phyloP scores from a whole-genome alignment of 2,113 vertebrate genomes.

The Protomyctophum bolini region DNA sequence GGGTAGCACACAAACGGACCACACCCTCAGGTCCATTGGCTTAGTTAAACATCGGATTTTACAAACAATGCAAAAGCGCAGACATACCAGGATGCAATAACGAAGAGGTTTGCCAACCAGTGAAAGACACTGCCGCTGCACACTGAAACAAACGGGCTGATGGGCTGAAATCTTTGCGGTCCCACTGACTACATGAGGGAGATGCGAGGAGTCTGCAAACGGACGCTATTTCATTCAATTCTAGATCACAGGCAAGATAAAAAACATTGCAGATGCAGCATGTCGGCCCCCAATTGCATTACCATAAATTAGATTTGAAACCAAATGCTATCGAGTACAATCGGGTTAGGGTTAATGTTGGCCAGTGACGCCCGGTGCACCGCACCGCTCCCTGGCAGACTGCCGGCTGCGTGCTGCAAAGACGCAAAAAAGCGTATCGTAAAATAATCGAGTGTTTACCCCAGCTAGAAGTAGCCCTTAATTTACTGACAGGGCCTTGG shows the following conservation, averaged over 20 bases:
- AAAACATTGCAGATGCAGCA: conserved; percentile 19
- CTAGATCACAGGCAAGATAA: conserved; percentile 11
- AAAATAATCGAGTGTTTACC: conserved; percentile 40
- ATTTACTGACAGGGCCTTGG: conserved; percentile 25
- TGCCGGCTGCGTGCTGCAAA: neutral
- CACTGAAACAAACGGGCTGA: neutral
- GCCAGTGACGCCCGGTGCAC: conserved; percentile 5
- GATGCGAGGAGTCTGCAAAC: neutral
- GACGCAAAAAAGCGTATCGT: conserved; percentile 9
- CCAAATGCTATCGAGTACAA: conserved; percentile 22
- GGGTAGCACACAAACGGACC: neutral
- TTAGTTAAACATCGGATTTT: conserved; percentile 20
- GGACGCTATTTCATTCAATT: neutral
- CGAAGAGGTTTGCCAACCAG: neutral
- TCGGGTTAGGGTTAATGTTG: conserved; percentile 36
- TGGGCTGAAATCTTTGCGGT: neutral
- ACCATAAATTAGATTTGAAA: conserved; percentile 39
- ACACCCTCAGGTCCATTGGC: conserved; percentile 3
- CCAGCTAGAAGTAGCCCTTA: conserved; percentile 28
- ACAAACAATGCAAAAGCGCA: conserved; percentile 14
- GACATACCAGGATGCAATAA: conserved; percentile 14
- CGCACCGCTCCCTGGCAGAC: neutral
- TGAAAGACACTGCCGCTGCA: neutral
- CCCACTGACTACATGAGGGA: neutral
- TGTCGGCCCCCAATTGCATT: conserved; percentile 41